Evolutionary conservation across 2,113 vertebrate genomes (phyloP).

Genomic region (Hyperopisus bebe): DNA sequence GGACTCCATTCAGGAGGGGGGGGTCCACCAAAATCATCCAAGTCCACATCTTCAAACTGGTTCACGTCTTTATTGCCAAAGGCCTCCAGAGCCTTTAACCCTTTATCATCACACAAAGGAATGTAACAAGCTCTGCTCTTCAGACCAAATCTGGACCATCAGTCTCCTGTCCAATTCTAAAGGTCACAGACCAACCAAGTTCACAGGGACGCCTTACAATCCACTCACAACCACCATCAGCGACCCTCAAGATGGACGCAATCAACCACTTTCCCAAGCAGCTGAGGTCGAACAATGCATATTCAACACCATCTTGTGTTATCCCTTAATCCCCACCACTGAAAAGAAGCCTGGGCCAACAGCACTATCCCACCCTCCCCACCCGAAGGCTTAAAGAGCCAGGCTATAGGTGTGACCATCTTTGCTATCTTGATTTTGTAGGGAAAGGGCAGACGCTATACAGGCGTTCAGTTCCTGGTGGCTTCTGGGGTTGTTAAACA

Average conservation of each 20-base stretch:
- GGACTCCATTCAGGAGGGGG: too few relatives aligned
- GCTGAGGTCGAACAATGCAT: slow-evolving; percentile 21
- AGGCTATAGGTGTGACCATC: neutral
- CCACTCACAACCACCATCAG: neutral
- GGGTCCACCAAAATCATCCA: neutral
- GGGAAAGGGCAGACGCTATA: slow-evolving; percentile 21
- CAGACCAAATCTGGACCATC: neutral
- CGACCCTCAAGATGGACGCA: slow-evolving; percentile 2
- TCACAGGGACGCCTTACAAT: neutral
- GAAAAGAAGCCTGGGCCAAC: slow-evolving; percentile 23
- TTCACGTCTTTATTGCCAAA: neutral
- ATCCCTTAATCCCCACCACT: slow-evolving; percentile 46
- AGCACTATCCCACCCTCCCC: slow-evolving; percentile 27
- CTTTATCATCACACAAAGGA: neutral
- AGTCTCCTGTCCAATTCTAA: neutral
- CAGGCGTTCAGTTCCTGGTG: slow-evolving; percentile 8
- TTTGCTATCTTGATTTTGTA: slow-evolving; percentile 13
- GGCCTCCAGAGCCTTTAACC: neutral
- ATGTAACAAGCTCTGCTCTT: neutral
- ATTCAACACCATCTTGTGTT: slow-evolving; percentile 33
- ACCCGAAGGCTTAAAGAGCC: slow-evolving; percentile 21
- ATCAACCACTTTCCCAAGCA: slow-evolving; percentile 33
- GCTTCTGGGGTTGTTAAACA: neutral
- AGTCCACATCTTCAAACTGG: neutral
- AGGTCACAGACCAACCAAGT: neutral